These are phyloP conservation scores for Hydrochoerus hydrochaeris DNA, from an alignment of 2,113 vertebrate species.

Conservation along the genomic window DNA sequence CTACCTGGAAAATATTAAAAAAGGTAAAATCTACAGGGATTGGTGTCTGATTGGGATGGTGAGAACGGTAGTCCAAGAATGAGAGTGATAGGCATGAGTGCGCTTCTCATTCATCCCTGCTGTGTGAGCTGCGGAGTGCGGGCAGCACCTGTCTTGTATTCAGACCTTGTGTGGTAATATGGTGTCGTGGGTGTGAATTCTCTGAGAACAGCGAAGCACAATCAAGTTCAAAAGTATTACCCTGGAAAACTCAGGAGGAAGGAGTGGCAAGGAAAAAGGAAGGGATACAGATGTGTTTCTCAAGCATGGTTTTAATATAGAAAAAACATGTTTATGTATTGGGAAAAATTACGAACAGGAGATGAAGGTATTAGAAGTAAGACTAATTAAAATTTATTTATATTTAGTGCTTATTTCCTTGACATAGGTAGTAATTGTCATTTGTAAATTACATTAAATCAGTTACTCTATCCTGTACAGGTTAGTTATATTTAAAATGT, in stretches of 20 bases:
- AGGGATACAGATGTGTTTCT: not conserved
- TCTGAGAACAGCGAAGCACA: not conserved
- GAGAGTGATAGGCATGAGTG: no score
- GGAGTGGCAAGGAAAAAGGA: not conserved
- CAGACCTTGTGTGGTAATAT: not conserved
- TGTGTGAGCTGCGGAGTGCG: not conserved
- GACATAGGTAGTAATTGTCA: not conserved
- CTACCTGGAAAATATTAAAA: not conserved
- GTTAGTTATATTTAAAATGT: constrained; percentile 31
- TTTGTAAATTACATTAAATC: constrained; percentile 16
- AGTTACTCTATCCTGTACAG: not conserved
- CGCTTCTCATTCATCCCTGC: not conserved
- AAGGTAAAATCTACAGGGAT: not conserved
- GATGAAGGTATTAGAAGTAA: not conserved
- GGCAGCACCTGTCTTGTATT: not conserved
- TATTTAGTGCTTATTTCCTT: constrained; percentile 5
- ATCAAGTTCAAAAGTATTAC: not conserved
- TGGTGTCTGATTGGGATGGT: not conserved
- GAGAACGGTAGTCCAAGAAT: not conserved
- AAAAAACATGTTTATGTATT: not conserved
- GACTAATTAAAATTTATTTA: not conserved
- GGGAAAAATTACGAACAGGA: constrained; percentile 6
- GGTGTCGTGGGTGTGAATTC: not conserved
- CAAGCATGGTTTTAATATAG: not conserved
- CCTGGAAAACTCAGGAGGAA: not conserved